A percentile compares a stretch with the other conserved stretches of the same genome.
Conservation (phyloP, 2,113 vertebrate species). For the Eublepharis macularius region DNA sequence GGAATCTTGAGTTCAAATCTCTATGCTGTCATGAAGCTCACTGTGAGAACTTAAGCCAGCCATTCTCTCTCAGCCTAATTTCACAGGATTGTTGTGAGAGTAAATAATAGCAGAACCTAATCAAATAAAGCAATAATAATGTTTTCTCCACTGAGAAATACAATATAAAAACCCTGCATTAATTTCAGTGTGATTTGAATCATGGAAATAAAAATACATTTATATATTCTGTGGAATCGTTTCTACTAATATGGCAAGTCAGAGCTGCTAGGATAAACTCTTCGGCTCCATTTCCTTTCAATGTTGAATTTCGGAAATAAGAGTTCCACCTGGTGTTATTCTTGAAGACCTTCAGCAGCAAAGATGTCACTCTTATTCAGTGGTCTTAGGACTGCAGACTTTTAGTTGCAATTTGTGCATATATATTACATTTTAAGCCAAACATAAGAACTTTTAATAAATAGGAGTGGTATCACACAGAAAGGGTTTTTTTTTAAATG, state of each 20-base stretch:
- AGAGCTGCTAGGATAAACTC: not conserved
- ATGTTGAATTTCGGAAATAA: too few species aligned
- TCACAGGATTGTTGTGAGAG: too few species aligned
- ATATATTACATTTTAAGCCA: not conserved
- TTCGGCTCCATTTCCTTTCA: not conserved
- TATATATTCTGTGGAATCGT: too few species aligned
- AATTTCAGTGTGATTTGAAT: not conserved
- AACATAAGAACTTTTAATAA: not conserved
- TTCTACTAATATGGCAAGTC: too few species aligned
- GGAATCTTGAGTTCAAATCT: too few species aligned
- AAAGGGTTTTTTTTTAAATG: not conserved
- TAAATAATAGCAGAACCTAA: too few species aligned
- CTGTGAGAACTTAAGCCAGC: too few species aligned
- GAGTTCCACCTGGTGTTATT: not conserved
- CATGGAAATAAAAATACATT: too few species aligned
- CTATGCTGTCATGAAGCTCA: too few species aligned
- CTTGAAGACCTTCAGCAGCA: not conserved
- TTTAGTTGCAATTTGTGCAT: not conserved
- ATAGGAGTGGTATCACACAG: not conserved
- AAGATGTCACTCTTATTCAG: not conserved
- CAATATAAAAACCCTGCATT: fast-evolving
- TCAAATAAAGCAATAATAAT: too few species aligned
- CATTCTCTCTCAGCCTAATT: too few species aligned
- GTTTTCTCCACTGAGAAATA: too few species aligned
- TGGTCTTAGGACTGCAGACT: not conserved